A percentile compares a stretch with the other conserved stretches of the same genome.
phyloP scores from a whole-genome alignment of 2,888 invertebrate species.

The Torymus texanus region DNA sequence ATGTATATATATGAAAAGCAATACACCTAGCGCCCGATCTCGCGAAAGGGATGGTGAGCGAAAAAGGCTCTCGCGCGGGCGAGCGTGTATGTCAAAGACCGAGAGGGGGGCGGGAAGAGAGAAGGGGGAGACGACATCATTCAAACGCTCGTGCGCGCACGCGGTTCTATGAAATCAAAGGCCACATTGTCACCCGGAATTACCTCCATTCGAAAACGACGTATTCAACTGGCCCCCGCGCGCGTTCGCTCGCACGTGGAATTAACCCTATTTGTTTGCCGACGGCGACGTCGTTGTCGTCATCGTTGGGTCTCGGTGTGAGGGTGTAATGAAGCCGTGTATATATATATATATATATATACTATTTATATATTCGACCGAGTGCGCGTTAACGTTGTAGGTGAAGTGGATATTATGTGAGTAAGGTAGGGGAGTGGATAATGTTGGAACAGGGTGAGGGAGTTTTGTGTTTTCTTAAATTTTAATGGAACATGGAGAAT shows the following conservation, averaged over 20 bases:
- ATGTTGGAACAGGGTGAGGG: too few relatives aligned
- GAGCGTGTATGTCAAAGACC: too few relatives aligned
- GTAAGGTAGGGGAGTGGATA: too few relatives aligned
- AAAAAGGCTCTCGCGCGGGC: too few relatives aligned
- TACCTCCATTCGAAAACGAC: constrained; percentile 75
- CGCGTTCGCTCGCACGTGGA: constrained; percentile 68
- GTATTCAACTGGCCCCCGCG: constrained; percentile 68
- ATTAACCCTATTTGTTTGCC: constrained; percentile 74
- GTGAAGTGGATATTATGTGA: too few relatives aligned
- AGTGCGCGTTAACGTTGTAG: too few relatives aligned
- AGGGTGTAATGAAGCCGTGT: constrained; percentile 49
- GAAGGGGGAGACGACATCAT: constrained; percentile 63
- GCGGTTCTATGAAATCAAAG: constrained; percentile 69
- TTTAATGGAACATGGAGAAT: too few relatives aligned
- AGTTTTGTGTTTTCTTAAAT: too few relatives aligned
- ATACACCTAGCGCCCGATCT: too few relatives aligned
- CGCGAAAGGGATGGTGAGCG: too few relatives aligned
- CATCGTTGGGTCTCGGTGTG: neutral
- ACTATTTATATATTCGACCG: constrained; percentile 47
- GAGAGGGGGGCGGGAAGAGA: too few relatives aligned
- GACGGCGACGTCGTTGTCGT: constrained; percentile 54
- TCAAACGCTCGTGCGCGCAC: constrained; percentile 61
- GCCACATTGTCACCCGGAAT: constrained; percentile 74
- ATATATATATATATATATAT: constrained; percentile 66
- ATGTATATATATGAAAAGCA: too few relatives aligned